These are phyloP conservation scores for Vipera ursinii DNA, from an alignment of 2,797 vertebrate genomes.

Conservation along the genomic window DNA sequence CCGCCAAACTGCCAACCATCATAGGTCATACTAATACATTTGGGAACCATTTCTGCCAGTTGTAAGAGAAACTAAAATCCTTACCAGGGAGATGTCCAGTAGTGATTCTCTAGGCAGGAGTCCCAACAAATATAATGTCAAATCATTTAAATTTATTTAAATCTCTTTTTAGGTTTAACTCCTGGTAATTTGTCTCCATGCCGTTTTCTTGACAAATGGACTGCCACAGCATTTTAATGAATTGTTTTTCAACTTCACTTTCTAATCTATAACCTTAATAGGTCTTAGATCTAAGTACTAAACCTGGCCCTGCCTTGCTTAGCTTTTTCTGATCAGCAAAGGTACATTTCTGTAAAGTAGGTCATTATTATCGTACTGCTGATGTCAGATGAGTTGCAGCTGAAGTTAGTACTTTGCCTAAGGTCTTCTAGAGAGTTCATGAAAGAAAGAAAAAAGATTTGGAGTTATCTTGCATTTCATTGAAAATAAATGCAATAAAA, in stretches of 20 bases:
- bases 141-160: neutral
- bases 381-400: neutral
- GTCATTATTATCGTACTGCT: neutral
- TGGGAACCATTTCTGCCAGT: neutral
- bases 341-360: neutral
- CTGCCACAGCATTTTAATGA: neutral
- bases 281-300: neutral
- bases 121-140: neutral
- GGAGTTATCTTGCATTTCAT: neutral
- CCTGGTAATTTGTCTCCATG: neutral
- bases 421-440: neutral
- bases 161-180: neutral
- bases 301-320: neutral
- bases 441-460: neutral
- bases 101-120: neutral
- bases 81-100: neutral
- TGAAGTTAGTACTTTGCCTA: neutral
- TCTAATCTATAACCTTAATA: neutral
- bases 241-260: neutral
- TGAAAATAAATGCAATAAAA: neutral
- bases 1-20: too few species aligned
- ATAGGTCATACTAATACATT: neutral
- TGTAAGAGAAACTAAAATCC: neutral
- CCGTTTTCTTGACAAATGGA: neutral
- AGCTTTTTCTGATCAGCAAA: neutral